A percentile compares a stretch with the other conserved stretches of the same genome.
phyloP scores from a whole-genome alignment of 37 sponge, comb jelly and placozoan species.

The Diacarnus erythraeanus region DNA sequence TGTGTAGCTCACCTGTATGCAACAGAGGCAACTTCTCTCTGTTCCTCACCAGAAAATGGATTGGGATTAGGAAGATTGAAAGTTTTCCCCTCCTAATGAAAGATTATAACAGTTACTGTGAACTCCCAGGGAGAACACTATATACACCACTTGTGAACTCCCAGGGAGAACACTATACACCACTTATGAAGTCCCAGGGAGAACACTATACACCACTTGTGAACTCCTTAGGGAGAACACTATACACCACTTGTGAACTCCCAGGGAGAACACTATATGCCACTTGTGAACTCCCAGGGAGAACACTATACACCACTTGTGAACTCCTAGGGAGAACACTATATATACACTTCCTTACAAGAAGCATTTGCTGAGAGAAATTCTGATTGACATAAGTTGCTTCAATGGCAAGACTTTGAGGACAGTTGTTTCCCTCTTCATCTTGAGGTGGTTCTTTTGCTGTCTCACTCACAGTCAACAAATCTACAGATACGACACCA shows the following conservation, averaged over 20 bases:
- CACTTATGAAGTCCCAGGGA: too few species aligned
- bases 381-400: slow-evolving; percentile 97
- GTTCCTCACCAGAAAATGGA: slow-evolving; percentile 86
- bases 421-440: slow-evolving; percentile 46
- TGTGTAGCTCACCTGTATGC: slow-evolving; percentile 77
- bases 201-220: too few species aligned
- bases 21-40: slow-evolving; percentile 76
- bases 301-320: too few species aligned
- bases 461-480: slow-evolving; percentile 94
- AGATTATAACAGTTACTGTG: too few species aligned
- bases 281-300: too few species aligned
- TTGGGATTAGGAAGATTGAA: slow-evolving; percentile 63
- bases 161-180: too few species aligned
- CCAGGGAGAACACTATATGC: too few species aligned
- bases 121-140: too few species aligned
- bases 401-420: slow-evolving; percentile 79
- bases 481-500: slow-evolving; percentile 70
- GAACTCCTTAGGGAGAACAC: too few species aligned
- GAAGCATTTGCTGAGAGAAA: slow-evolving; percentile 95
- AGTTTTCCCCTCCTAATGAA: slow-evolving; percentile 6
- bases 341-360: slow-evolving; percentile 29
- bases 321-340: not conserved
- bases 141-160: too few species aligned
- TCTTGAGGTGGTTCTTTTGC: slow-evolving; percentile 93
- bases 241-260: too few species aligned